Evolutionary conservation across 1,140 invertebrate species (phyloP).

Genomic region (Ceratina japonica): DNA sequence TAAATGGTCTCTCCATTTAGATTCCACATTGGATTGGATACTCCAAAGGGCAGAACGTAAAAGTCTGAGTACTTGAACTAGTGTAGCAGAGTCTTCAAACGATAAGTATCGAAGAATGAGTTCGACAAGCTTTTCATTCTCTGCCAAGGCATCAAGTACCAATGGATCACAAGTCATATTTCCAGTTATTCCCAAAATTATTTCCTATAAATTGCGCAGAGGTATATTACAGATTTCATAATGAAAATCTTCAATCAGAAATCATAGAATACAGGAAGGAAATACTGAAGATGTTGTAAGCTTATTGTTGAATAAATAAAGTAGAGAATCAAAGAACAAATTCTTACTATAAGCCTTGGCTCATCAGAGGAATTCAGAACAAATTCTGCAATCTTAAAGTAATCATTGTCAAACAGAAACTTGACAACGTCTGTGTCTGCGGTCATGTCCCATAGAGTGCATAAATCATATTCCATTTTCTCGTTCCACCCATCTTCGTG

Average conservation of each 20-base stretch:
- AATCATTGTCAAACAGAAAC: constrained; percentile 84
- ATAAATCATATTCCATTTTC: constrained; percentile 84
- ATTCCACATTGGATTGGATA: constrained; percentile 75
- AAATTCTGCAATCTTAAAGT: constrained; percentile 80
- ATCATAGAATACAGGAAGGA: not conserved
- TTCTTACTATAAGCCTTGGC: constrained; percentile 80
- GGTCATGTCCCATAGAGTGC: constrained; percentile 89
- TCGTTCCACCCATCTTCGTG: constrained; percentile 78
- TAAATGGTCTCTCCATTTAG: constrained; percentile 79
- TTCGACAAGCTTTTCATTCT: constrained; percentile 74
- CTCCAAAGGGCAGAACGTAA: constrained; percentile 81
- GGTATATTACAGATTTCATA: constrained; percentile 6
- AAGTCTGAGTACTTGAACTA: constrained; percentile 85
- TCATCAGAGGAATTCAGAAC: constrained; percentile 77
- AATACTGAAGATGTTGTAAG: constrained; percentile 5
- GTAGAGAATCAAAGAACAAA: constrained; percentile 20
- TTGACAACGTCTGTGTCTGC: constrained; percentile 84
- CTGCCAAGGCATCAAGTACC: constrained; percentile 75
- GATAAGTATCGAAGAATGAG: constrained; percentile 81
- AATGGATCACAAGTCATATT: constrained; percentile 84
- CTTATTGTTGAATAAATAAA: constrained; percentile 6
- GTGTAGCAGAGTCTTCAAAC: constrained; percentile 82
- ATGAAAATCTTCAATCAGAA: not conserved
- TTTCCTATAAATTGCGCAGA: constrained; percentile 79
- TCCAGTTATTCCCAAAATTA: constrained; percentile 85